These are phyloP conservation scores for Plutomurus gul DNA, from an alignment of 1,140 invertebrate genomes.

Conservation along the genomic window DNA sequence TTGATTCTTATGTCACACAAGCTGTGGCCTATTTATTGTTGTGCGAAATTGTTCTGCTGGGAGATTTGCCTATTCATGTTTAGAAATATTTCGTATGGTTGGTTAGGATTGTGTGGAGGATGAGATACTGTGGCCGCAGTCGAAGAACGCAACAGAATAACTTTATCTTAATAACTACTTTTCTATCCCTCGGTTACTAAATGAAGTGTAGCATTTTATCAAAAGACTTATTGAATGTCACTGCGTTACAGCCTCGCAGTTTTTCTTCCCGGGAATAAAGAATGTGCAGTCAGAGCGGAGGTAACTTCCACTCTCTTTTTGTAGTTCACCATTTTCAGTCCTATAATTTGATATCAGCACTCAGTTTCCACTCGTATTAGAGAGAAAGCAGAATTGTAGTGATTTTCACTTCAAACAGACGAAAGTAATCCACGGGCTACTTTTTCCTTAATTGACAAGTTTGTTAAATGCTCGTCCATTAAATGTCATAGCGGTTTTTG, in stretches of 20 bases:
- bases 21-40: too few species aligned
- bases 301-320: background rate
- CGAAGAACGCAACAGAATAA: background rate
- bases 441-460: conserved; percentile 36
- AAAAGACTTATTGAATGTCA: conserved; percentile 3
- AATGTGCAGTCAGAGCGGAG: background rate
- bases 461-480: conserved; percentile 30
- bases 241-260: background rate
- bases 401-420: conserved; percentile 5
- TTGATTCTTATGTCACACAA: too few species aligned
- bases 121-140: too few species aligned
- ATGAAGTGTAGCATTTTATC: background rate
- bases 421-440: background rate
- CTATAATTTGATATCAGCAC: background rate
- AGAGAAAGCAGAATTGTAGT: background rate
- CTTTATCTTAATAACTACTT: background rate
- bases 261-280: too few species aligned
- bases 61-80: too few species aligned
- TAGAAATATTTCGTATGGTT: background rate
- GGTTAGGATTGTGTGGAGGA: background rate
- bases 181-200: background rate
- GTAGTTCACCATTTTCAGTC: background rate
- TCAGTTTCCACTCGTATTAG: background rate
- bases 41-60: too few species aligned
- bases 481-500: background rate